Conservation (phyloP, 1,140 invertebrate species). For the Hylaeus volcanicus region DNA sequence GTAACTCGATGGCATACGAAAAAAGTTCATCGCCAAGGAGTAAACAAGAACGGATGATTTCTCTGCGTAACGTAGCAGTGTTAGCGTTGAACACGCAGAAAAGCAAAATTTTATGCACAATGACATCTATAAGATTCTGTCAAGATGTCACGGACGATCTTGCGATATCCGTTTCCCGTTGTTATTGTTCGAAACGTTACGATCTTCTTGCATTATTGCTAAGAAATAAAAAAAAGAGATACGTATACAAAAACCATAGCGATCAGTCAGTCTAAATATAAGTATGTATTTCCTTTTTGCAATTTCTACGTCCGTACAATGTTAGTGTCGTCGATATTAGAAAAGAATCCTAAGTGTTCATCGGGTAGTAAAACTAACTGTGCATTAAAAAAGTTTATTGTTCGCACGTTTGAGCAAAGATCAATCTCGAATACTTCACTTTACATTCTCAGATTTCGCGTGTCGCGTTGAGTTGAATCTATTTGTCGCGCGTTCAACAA, state of each 20-base stretch:
- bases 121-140: constrained; percentile 24
- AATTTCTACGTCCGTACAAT: constrained; percentile 45
- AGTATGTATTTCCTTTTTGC: constrained; percentile 48
- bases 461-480: neutral
- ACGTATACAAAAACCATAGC: constrained; percentile 53
- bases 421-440: neutral
- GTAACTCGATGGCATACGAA: constrained; percentile 50
- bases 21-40: constrained; percentile 47
- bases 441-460: constrained; percentile 3
- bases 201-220: constrained; percentile 54
- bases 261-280: constrained; percentile 59
- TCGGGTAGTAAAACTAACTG: neutral
- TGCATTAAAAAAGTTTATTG: neutral
- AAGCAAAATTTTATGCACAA: constrained; percentile 29
- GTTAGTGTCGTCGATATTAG: constrained; percentile 37
- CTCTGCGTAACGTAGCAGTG: constrained; percentile 52
- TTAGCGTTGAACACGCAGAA: constrained; percentile 47
- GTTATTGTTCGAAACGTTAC: constrained; percentile 10
- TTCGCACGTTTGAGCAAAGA: neutral
- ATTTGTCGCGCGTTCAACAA: constrained; percentile 16
- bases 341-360: neutral
- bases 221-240: constrained; percentile 45
- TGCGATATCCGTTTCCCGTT: constrained; percentile 32
- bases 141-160: constrained; percentile 34
- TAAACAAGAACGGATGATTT: constrained; percentile 57